A percentile compares a stretch with the other conserved stretches of the same genome.
These are phyloP conservation scores for Romanogobio albipinnatus DNA, from an alignment of 2,113 vertebrate genomes.

Conservation along the genomic window DNA sequence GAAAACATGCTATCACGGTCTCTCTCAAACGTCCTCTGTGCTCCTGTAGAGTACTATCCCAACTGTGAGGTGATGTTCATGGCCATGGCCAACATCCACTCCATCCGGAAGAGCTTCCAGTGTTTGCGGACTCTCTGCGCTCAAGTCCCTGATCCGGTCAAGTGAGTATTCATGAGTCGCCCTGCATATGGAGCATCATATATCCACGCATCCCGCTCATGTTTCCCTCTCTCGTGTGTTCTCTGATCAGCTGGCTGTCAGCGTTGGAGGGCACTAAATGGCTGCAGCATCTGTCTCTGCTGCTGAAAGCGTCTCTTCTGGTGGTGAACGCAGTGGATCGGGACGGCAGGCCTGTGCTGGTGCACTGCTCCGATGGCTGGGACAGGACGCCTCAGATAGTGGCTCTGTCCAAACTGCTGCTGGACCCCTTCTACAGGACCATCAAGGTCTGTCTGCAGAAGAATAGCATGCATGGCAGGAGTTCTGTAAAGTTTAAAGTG, in stretches of 20 bases:
- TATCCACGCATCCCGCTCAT: not conserved
- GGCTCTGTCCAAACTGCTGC: slow-evolving; percentile 91
- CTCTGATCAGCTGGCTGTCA: slow-evolving; percentile 88
- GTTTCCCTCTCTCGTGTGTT: not conserved
- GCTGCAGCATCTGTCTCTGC: slow-evolving; percentile 95
- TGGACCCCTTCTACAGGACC: slow-evolving; percentile 96
- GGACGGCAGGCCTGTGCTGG: slow-evolving; percentile 90
- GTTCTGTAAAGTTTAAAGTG: not conserved
- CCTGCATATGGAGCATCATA: not conserved
- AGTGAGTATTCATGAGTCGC: slow-evolving; percentile 78
- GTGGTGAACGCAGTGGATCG: slow-evolving; percentile 92
- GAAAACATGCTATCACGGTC: too few species aligned
- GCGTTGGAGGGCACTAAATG: slow-evolving; percentile 96
- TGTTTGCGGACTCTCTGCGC: slow-evolving; percentile 93
- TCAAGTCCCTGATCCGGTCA: slow-evolving; percentile 96
- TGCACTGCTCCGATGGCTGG: slow-evolving; percentile 98
- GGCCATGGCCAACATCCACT: slow-evolving; percentile 99
- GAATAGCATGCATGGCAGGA: not conserved
- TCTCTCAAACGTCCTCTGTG: not conserved
- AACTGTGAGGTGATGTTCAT: slow-evolving; percentile 99
- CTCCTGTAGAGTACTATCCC: slow-evolving; percentile 90
- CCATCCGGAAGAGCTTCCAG: slow-evolving; percentile 98
- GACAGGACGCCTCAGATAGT: slow-evolving; percentile 97
- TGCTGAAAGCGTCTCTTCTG: slow-evolving; percentile 90
- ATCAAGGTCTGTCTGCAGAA: slow-evolving; percentile 80